Percentiles rank a stretch among this genome's conserved stretches.
These are phyloP conservation scores for Brenthis ino DNA, from an alignment of 2,888 invertebrate genomes.

Conservation along the genomic window DNA sequence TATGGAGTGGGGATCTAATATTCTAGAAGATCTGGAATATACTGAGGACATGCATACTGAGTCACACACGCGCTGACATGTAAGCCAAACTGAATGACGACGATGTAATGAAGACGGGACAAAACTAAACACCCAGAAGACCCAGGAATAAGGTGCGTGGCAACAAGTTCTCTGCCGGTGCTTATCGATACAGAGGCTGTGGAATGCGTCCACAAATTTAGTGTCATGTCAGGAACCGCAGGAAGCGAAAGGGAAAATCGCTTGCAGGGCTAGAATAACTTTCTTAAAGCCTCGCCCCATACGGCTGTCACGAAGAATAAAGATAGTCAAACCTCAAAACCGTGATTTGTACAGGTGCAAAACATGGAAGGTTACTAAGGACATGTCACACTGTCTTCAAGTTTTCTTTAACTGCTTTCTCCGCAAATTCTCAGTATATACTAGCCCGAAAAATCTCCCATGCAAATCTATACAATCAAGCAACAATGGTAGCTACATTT, in stretches of 20 bases:
- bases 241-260: background rate
- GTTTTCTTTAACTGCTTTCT: background rate
- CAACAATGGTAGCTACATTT: no score
- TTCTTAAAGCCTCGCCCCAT: background rate
- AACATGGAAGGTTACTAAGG: background rate
- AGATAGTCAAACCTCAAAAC: background rate
- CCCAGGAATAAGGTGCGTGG: background rate
- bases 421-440: no score
- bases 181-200: conserved; percentile 11
- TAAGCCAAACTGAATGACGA: no score
- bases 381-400: no score
- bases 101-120: background rate
- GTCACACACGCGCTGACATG: no score
- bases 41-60: no score
- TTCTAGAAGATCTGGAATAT: no score
- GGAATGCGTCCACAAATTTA: conserved; percentile 14
- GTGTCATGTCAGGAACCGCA: background rate
- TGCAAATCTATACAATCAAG: no score
- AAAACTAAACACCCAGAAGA: background rate
- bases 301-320: background rate
- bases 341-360: no score
- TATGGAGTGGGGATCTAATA: no score
- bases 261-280: background rate
- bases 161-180: background rate
- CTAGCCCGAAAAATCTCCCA: no score